Conservation (phyloP, 2,888 invertebrate species). For the Sipha maydis region DNA sequence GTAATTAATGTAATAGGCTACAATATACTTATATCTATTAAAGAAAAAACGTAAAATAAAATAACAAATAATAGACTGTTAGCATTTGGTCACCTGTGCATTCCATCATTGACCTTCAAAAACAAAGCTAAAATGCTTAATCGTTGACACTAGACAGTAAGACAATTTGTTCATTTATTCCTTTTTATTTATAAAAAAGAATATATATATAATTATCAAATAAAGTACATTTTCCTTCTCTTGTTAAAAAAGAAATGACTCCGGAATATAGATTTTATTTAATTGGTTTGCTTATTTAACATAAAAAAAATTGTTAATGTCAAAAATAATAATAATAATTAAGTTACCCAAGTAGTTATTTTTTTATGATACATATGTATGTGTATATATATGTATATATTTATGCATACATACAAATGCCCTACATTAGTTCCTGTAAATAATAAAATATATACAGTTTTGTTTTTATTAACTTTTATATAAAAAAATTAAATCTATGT, state of each 20-base stretch:
- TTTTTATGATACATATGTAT: slow-evolving; percentile 16
- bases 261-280: slow-evolving; percentile 50
- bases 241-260: slow-evolving; percentile 24
- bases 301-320: slow-evolving; percentile 40
- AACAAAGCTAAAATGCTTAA: slow-evolving; percentile 24
- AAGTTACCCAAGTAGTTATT: slow-evolving; percentile 59
- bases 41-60: slow-evolving; percentile 53
- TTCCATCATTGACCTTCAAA: slow-evolving; percentile 47
- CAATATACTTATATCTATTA: slow-evolving; percentile 60
- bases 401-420: slow-evolving; percentile 8
- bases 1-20: slow-evolving; percentile 57
- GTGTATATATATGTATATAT: not conserved
- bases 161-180: slow-evolving; percentile 41
- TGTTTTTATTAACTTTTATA: slow-evolving; percentile 47
- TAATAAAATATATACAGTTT: slow-evolving; percentile 45
- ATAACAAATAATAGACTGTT: slow-evolving; percentile 58
- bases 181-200: slow-evolving; percentile 35
- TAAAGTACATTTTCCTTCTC: slow-evolving; percentile 36
- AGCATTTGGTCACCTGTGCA: slow-evolving; percentile 55
- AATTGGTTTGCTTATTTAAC: slow-evolving; percentile 52
- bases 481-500: slow-evolving; percentile 37
- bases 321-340: slow-evolving; percentile 56
- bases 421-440: slow-evolving; percentile 59
- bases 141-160: slow-evolving; percentile 59
- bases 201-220: slow-evolving; percentile 47